Evolutionary conservation across 2,113 vertebrate genomes (phyloP).

Genomic region (Grantiella picta): DNA sequence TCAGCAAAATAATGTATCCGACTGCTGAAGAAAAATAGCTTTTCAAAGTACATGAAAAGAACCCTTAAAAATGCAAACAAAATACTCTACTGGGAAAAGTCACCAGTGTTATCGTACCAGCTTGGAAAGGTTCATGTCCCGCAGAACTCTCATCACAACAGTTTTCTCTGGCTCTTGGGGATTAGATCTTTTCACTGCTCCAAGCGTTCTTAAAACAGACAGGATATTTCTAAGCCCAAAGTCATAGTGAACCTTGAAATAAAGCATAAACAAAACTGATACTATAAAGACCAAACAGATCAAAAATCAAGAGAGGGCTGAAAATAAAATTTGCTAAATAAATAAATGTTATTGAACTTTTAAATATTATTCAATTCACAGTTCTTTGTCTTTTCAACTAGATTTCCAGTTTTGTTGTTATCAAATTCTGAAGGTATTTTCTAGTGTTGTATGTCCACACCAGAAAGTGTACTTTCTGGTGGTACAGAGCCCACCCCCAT

Average conservation of each 20-base stretch:
- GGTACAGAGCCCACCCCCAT: background rate
- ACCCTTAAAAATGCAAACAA: background rate
- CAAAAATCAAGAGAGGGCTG: background rate
- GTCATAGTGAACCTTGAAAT: constrained; percentile 77
- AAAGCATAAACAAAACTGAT: background rate
- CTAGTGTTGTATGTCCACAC: background rate
- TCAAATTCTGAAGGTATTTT: background rate
- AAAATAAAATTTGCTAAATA: background rate
- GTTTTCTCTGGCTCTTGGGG: constrained; percentile 75
- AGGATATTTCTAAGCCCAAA: constrained; percentile 79
- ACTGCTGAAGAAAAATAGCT: background rate
- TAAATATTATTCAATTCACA: background rate
- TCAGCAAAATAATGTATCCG: background rate
- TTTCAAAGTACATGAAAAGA: background rate
- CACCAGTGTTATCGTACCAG: constrained; percentile 57
- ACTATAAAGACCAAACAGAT: background rate
- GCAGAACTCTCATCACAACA: constrained; percentile 77
- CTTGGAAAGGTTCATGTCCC: constrained; percentile 81
- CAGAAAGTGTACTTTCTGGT: background rate
- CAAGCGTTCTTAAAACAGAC: constrained; percentile 78
- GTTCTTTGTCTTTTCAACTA: background rate
- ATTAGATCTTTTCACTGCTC: constrained; percentile 75
- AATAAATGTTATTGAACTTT: background rate
- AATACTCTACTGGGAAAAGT: background rate
- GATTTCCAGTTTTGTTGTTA: background rate